Percentiles rank a stretch among this genome's conserved stretches.
These are phyloP conservation scores for Channallabes apus DNA, from an alignment of 2,797 vertebrate genomes.

Conservation along the genomic window DNA sequence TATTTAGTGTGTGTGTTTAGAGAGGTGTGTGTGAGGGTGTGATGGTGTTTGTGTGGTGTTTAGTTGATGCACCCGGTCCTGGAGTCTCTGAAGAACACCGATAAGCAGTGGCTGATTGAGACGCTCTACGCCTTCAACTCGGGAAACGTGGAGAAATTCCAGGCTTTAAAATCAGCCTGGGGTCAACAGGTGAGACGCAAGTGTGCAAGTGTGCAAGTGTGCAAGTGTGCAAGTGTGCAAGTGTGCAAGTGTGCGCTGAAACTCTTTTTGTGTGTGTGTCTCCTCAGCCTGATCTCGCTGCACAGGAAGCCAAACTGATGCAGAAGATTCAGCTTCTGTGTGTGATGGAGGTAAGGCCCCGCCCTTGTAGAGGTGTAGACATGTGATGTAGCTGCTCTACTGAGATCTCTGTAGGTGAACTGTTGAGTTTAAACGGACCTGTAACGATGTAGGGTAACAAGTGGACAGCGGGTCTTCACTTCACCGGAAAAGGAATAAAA, in stretches of 20 bases:
- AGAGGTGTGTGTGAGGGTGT: neutral
- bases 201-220: neutral
- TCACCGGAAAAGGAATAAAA: too few species aligned
- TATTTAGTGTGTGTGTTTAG: neutral
- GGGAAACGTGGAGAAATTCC: slow-evolving; percentile 93
- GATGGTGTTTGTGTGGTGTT: slow-evolving; percentile 9
- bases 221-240: neutral
- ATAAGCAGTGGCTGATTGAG: slow-evolving; percentile 97
- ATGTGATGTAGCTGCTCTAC: too few species aligned
- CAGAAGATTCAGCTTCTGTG: slow-evolving; percentile 96
- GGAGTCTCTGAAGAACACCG: slow-evolving; percentile 89
- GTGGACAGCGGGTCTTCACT: too few species aligned
- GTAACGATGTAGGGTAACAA: too few species aligned
- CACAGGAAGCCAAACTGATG: slow-evolving; percentile 89
- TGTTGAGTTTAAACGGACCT: too few species aligned
- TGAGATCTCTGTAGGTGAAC: too few species aligned
- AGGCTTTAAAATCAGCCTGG: slow-evolving; percentile 89
- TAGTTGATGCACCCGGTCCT: slow-evolving; percentile 97
- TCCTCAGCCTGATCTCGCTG: slow-evolving; percentile 89
- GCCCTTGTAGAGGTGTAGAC: neutral
- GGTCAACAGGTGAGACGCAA: slow-evolving; percentile 87
- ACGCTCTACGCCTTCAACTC: slow-evolving; percentile 95
- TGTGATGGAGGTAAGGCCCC: slow-evolving; percentile 91
- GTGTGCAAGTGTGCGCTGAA: neutral
- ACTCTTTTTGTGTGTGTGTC: slow-evolving; percentile 20